Evolutionary conservation across 2,797 vertebrate genomes (phyloP).

Genomic region (Nasua narica): DNA sequence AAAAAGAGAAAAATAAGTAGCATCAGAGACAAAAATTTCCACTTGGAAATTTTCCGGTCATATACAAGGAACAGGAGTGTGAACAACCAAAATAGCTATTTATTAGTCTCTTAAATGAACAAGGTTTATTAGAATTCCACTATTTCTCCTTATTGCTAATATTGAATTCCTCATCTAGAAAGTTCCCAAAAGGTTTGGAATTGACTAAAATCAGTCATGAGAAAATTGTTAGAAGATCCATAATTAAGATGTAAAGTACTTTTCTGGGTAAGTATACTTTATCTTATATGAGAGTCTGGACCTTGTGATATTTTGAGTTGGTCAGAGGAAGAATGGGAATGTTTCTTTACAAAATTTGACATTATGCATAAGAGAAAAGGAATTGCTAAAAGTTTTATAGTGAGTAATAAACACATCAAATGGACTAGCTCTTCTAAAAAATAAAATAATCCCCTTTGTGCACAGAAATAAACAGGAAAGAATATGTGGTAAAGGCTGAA

Average conservation of each 20-base stretch:
- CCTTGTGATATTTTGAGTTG: neutral
- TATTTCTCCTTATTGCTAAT: slow-evolving; percentile 10
- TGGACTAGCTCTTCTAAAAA: neutral
- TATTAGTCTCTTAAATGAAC: neutral
- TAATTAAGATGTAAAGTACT: neutral
- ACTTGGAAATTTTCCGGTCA: neutral
- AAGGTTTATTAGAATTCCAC: neutral
- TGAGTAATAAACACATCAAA: neutral
- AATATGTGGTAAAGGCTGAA: neutral
- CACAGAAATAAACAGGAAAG: neutral
- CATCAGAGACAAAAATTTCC: neutral
- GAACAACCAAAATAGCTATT: neutral
- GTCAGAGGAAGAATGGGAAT: neutral
- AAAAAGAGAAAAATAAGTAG: neutral
- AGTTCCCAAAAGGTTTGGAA: neutral
- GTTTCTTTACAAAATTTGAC: neutral
- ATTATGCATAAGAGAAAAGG: neutral
- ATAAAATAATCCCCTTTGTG: neutral
- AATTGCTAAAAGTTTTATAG: neutral
- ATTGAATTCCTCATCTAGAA: neutral
- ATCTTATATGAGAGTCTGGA: neutral
- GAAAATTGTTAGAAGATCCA: neutral
- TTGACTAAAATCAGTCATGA: slow-evolving; percentile 1
- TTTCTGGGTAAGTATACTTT: neutral
- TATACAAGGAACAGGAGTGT: neutral